These are phyloP conservation scores for Naja naja DNA, from an alignment of 2,113 vertebrate genomes.

Conservation along the genomic window DNA sequence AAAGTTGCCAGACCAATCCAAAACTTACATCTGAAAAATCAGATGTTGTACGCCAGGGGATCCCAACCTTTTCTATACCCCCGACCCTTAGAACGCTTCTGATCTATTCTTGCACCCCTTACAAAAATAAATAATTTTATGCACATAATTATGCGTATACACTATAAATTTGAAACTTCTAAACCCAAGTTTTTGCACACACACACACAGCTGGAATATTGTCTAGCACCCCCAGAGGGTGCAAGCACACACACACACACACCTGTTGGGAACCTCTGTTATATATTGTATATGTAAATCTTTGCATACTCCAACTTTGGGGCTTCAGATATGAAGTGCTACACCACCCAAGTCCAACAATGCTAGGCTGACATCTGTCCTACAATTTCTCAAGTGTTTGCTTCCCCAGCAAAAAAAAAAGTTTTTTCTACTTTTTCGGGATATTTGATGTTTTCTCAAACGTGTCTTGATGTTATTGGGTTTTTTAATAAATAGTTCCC, in stretches of 20 bases:
- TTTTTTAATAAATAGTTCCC: not conserved
- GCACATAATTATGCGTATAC: too few relatives aligned
- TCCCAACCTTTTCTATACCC: too few relatives aligned
- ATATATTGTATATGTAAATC: not conserved
- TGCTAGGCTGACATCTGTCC: not conserved
- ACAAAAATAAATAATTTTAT: too few relatives aligned
- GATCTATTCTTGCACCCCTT: too few relatives aligned
- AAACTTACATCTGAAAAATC: not conserved
- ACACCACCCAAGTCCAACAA: not conserved
- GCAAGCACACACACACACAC: too few relatives aligned
- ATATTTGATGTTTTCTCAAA: not conserved
- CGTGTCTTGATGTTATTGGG: not conserved
- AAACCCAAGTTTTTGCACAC: too few relatives aligned
- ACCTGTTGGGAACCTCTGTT: too few relatives aligned
- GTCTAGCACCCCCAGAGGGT: too few relatives aligned
- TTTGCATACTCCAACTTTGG: not conserved
- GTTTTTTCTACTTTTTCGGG: not conserved
- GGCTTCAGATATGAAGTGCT: not conserved
- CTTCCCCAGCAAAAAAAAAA: not conserved
- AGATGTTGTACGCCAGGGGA: not conserved
- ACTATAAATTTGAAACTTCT: too few relatives aligned
- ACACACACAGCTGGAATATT: too few relatives aligned
- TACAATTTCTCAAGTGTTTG: not conserved
- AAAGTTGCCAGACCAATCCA: not conserved
- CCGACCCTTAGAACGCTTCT: too few relatives aligned